phyloP scores from a whole-genome alignment of 2,888 invertebrate species.

The Neria commutata region DNA sequence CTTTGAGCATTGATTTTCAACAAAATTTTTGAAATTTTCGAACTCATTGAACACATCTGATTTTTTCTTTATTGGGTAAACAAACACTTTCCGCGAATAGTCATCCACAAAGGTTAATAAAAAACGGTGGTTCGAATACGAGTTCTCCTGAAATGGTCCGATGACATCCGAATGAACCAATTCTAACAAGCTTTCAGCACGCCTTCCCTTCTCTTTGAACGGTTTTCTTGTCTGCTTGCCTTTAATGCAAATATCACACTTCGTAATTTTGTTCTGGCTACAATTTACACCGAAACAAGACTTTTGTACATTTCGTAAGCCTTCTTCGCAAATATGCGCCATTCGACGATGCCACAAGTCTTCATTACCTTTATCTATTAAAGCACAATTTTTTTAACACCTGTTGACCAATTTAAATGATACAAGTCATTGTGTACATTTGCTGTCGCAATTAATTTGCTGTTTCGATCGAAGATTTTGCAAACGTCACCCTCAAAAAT shows the following conservation, averaged over 20 bases:
- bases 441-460: too few species aligned
- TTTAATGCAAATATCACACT: slow-evolving; percentile 35
- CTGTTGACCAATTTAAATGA: too few species aligned
- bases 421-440: background rate
- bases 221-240: slow-evolving; percentile 35
- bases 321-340: slow-evolving; percentile 33
- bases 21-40: slow-evolving; percentile 29
- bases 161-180: slow-evolving; percentile 51
- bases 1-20: too few species aligned
- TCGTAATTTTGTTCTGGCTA: slow-evolving; percentile 16
- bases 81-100: slow-evolving; percentile 23
- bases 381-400: too few species aligned
- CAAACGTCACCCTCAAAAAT: too few species aligned
- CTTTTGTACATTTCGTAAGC: slow-evolving; percentile 19
- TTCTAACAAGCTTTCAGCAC: slow-evolving; percentile 38
- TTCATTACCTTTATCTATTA: too few species aligned
- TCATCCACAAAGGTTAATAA: slow-evolving; percentile 55
- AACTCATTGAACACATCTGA: slow-evolving; percentile 33
- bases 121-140: slow-evolving; percentile 47
- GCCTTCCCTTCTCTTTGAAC: slow-evolving; percentile 28
- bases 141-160: slow-evolving; percentile 48
- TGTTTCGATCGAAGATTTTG: too few species aligned
- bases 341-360: slow-evolving; percentile 37
- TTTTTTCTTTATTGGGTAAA: slow-evolving; percentile 26
- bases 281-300: slow-evolving; percentile 20